Evolutionary conservation across 2,888 invertebrate genomes (phyloP), one percentile per base, ranked within the genome.

Genomic region (Stramonita haemastoma): DNA sequence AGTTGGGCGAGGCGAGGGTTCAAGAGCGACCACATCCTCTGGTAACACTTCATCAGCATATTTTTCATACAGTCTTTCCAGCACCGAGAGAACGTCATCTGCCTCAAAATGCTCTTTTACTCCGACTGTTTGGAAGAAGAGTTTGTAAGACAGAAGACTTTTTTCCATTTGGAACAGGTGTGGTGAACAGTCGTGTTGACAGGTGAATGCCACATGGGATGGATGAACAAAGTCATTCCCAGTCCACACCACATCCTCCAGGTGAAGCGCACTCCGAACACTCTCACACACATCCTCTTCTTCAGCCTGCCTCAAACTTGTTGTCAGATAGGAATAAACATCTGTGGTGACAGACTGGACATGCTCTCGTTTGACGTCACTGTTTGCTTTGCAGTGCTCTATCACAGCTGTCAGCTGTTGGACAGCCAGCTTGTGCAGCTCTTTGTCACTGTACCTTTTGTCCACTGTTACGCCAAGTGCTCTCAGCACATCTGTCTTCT

Each of bases 101-200:
- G 1, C 46, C 26, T 46, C 34, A 57, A 85, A 84, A 32, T 26
- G n/a, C 29, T 34, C 26, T 70, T 83, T 85, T 1, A 84, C 89
- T 26, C 83, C 70, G 22, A 70, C 73, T n/a, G 32, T 66, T 79
- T 86, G 11, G 57, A 86, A 86, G 46, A 83, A 81, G 34, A 0
- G n/a, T 66, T n/a, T 56, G 66, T 81, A 56, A 8, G 26, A 4
- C 26, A 29, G 32, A n/a, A 87, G 85, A 84, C 29, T 83, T 60
- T 19, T 70, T n/a, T 77, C 22, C 19, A 87, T 73, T 90, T 90
- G 34, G 60, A 79, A 86, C 56, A 89, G 89, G 86, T n/a, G 46
- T 83, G 26, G 91, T 88, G n/a, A 90, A 90, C 56, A 91, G 83
- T 57, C 70, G 32, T 32, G 89, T 84, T 17, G 89, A 91, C 57